Evolutionary conservation across 2,888 invertebrate genomes (phyloP).

Genomic region (Leptinotarsa peninsularis): DNA sequence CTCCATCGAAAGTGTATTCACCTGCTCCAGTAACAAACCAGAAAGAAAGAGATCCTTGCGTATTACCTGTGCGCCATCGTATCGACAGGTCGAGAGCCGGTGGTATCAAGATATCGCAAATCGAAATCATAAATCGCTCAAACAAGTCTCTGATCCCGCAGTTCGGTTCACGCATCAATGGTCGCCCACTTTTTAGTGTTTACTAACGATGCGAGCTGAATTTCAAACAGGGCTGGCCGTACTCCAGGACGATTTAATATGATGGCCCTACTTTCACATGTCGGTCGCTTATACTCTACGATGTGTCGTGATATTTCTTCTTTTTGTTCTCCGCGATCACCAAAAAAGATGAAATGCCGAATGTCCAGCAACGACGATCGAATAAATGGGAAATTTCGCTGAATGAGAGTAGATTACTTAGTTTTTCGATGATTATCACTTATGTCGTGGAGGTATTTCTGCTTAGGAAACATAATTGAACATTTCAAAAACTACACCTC

Average conservation of each 20-base stretch:
- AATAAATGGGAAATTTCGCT: neutral
- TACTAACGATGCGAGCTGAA: constrained; percentile 51
- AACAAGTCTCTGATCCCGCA: constrained; percentile 57
- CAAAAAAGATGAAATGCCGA: constrained; percentile 6
- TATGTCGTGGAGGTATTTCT: neutral
- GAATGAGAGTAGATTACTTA: neutral
- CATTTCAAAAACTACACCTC: too few species aligned
- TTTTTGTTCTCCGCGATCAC: neutral
- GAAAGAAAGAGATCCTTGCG: neutral
- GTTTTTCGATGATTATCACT: neutral
- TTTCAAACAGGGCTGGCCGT: constrained; percentile 37
- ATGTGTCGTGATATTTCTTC: constrained; percentile 18
- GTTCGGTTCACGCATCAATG: constrained; percentile 59
- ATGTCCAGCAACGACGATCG: neutral
- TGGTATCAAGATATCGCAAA: constrained; percentile 61
- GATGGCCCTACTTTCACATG: constrained; percentile 16
- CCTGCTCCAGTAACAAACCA: constrained; percentile 1
- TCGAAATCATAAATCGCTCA: constrained; percentile 60
- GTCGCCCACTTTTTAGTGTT: constrained; percentile 58
- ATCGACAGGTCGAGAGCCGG: constrained; percentile 22
- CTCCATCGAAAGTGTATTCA: neutral
- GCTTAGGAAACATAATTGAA: neutral
- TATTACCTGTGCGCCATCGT: neutral
- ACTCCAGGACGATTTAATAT: constrained; percentile 15
- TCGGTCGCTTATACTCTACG: constrained; percentile 14